A percentile compares a stretch with the other conserved stretches of the same genome.
phyloP scores from a whole-genome alignment of 2,888 invertebrate genomes.

The Caenorhabditis becei region DNA sequence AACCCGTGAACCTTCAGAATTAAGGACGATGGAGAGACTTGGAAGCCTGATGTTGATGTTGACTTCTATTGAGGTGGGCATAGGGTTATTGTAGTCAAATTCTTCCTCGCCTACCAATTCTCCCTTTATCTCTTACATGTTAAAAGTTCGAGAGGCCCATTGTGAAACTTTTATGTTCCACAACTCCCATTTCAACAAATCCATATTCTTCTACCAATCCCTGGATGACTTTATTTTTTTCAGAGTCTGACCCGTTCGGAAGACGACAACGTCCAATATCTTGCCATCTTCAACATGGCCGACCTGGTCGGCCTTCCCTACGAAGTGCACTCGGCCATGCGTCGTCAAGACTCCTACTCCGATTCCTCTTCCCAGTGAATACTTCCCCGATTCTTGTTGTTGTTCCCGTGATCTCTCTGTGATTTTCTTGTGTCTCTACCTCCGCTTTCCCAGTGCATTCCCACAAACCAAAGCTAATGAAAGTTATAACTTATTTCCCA shows the following conservation, averaged over 20 bases:
- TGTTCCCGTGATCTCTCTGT: too few relatives aligned
- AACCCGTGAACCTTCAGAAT: not conserved
- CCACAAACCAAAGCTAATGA: too few relatives aligned
- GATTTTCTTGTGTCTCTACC: too few relatives aligned
- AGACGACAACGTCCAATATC: conserved; percentile 72
- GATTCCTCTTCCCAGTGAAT: not conserved
- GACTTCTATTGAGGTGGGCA: conserved; percentile 39
- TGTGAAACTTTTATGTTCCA: too few relatives aligned
- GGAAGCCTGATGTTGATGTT: conserved; percentile 38
- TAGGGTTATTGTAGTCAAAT: too few relatives aligned
- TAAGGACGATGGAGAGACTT: conserved; percentile 40
- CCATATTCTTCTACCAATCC: too few relatives aligned
- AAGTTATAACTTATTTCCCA: too few relatives aligned
- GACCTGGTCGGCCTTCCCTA: conserved; percentile 66
- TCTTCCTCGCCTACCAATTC: too few relatives aligned
- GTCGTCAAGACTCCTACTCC: not conserved
- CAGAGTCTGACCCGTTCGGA: conserved; percentile 67
- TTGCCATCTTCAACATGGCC: conserved; percentile 72
- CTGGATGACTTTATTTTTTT: too few relatives aligned
- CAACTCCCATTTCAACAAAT: not conserved
- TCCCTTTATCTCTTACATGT: too few relatives aligned
- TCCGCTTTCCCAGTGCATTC: not conserved
- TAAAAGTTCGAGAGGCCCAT: too few relatives aligned
- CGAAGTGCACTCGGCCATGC: conserved; percentile 64
- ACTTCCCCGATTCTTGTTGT: too few relatives aligned